These are phyloP conservation scores for Arothron firmamentum DNA, from an alignment of 2,113 vertebrate genomes.

Conservation along the genomic window DNA sequence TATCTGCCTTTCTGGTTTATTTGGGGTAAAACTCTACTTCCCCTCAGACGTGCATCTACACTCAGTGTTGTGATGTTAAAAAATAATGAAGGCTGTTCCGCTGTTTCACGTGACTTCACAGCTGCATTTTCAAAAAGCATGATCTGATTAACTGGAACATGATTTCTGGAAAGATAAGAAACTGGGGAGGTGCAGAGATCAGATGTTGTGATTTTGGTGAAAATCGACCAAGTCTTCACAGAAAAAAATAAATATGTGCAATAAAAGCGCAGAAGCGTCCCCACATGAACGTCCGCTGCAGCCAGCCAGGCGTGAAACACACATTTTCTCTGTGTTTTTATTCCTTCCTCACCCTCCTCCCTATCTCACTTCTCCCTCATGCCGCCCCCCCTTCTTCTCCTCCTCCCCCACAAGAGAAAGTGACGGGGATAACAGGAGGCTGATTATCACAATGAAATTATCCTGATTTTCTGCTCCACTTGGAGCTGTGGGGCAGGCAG, in stretches of 20 bases:
- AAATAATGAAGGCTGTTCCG: too few relatives aligned
- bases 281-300: slow-evolving; percentile 9
- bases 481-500: slow-evolving; percentile 63
- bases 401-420: slow-evolving; percentile 39
- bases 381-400: slow-evolving; percentile 2
- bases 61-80: too few relatives aligned
- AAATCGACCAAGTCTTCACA: neutral
- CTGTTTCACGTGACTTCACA: too few relatives aligned
- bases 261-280: neutral
- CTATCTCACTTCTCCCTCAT: neutral
- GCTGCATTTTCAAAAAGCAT: too few relatives aligned
- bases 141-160: neutral
- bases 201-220: neutral
- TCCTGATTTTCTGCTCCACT: slow-evolving; percentile 75
- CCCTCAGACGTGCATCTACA: too few relatives aligned
- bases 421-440: slow-evolving; percentile 55
- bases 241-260: neutral
- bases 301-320: slow-evolving; percentile 32
- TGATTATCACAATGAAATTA: slow-evolving; percentile 75
- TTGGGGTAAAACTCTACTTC: too few relatives aligned
- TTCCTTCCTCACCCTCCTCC: slow-evolving; percentile 10
- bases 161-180: neutral
- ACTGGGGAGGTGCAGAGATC: too few relatives aligned
- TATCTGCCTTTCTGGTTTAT: too few relatives aligned
- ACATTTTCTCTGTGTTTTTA: neutral